Evolutionary conservation across 2,888 invertebrate species (phyloP).

Genomic region (Microctonus brassicae): DNA sequence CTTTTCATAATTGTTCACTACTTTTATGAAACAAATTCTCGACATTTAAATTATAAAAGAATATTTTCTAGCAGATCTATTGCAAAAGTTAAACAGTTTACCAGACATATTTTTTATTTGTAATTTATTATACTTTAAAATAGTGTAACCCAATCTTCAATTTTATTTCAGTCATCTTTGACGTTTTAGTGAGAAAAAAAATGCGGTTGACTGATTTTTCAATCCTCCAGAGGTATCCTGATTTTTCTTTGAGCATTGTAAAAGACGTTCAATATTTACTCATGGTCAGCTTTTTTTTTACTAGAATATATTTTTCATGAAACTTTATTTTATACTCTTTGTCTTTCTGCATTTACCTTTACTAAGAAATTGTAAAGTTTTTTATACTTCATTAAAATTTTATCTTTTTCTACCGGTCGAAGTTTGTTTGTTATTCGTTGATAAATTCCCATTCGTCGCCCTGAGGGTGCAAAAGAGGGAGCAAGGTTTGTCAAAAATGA

Average conservation of each 20-base stretch:
- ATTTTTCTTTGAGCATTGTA: not conserved
- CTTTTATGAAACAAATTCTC: too few relatives aligned
- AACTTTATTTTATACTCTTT: not conserved
- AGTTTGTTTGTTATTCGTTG: not conserved
- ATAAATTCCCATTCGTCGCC: conserved; percentile 4
- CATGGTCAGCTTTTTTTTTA: not conserved
- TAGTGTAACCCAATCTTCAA: not conserved
- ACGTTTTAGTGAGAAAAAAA: not conserved
- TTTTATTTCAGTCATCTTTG: not conserved
- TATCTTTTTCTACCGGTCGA: conserved; percentile 8
- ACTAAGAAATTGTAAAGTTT: not conserved
- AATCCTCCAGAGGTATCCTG: not conserved
- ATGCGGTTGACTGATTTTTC: not conserved
- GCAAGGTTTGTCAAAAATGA: not conserved
- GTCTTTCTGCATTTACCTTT: conserved; percentile 10
- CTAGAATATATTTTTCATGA: not conserved
- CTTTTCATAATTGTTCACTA: not conserved
- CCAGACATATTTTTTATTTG: not conserved
- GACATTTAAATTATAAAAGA: not conserved
- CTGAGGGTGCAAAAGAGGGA: not conserved
- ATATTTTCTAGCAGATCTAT: not conserved
- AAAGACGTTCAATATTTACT: conserved; percentile 12
- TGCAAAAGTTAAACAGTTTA: not conserved
- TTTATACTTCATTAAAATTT: conserved; percentile 13
- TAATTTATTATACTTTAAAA: not conserved